Evolutionary conservation across 64 coral and sea anemone genomes (phyloP).

Genomic region (Pocillopora damicornis): DNA sequence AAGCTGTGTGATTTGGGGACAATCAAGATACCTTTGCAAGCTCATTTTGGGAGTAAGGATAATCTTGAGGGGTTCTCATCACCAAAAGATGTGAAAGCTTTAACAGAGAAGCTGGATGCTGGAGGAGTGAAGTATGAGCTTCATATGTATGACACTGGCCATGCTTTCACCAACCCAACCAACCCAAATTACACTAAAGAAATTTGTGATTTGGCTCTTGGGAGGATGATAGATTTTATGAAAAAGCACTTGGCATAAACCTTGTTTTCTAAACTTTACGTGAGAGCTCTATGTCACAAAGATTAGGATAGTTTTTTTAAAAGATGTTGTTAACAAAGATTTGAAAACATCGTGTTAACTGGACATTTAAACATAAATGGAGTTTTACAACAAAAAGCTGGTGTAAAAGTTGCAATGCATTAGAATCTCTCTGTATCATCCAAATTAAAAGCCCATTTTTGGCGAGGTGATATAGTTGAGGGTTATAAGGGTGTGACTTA

Average conservation of each 20-base stretch:
- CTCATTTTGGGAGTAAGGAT: constrained; percentile 69
- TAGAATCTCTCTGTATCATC: too few species aligned
- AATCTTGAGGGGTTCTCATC: constrained; percentile 30
- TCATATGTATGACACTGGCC: constrained; percentile 53
- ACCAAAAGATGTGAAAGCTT: constrained; percentile 32
- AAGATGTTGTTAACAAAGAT: too few species aligned
- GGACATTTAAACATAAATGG: too few species aligned
- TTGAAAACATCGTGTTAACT: too few species aligned
- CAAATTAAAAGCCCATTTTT: too few species aligned
- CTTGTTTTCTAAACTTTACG: neutral
- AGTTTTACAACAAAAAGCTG: too few species aligned
- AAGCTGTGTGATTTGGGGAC: constrained; percentile 46
- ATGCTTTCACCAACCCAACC: constrained; percentile 64
- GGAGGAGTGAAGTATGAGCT: constrained; percentile 55
- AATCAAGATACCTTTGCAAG: constrained; percentile 68
- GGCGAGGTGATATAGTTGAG: too few species aligned
- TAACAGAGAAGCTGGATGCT: constrained; percentile 59
- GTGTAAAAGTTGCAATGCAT: too few species aligned
- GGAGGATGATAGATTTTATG: constrained; percentile 83
- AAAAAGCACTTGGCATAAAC: constrained; percentile 45
- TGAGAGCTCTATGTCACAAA: too few species aligned
- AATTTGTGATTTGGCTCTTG: constrained; percentile 32
- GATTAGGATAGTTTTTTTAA: neutral
- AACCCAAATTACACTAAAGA: constrained; percentile 54
- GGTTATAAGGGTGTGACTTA: too few species aligned